Base-by-base conservation (phyloP, 2,888 invertebrate genomes). In the Rhingia campestris region DNA sequence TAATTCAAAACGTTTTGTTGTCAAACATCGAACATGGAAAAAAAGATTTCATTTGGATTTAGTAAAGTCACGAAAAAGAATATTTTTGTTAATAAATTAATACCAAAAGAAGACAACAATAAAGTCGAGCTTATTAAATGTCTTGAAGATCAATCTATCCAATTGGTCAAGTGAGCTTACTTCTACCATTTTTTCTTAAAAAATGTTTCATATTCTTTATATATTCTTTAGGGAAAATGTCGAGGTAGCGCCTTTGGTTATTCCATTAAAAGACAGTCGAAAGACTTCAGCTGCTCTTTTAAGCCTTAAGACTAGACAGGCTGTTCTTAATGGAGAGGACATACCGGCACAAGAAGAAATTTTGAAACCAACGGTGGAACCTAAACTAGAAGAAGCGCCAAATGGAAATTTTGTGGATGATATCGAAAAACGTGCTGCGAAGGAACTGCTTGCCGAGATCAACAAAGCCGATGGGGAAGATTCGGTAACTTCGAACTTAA, bases 31-130 rank as follows among this genome's bases (percentile, higher is more conserved):
- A 95, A 86, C 86, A 94, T 93, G 93, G 94, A 95, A 86, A 96
- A 96, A 87, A 96, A 96, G 90, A 94, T 97, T 89, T 96, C 96
- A 0, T 97, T 97, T 90, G 94, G 95, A 58, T 97, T 97, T 91
- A 94, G 93, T 87, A 96, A 96, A 92, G 92, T 94, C 0, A 89
- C 91, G 4, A 94, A 93, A 87, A 94, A 94, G 88, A 90, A 90
- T 73, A 87, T 93, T 7, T 87, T 93, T 47, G 66, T 87, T 3
- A 86, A 59, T 39, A 89, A 89, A 81, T 63, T 69, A 59, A 87
- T 88, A 87, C 86, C 87, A n/a, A 90, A 91, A 59, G 91, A 92
- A 70, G 93, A 94, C 9, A 49, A 41, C 74, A 93, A 93, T 87
- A 93, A 92, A 87, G 87, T 91, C 6, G 95, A 97, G 88, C 93